Base-by-base conservation (phyloP, 2,888 invertebrate species). In the Cancer borealis region DNA sequence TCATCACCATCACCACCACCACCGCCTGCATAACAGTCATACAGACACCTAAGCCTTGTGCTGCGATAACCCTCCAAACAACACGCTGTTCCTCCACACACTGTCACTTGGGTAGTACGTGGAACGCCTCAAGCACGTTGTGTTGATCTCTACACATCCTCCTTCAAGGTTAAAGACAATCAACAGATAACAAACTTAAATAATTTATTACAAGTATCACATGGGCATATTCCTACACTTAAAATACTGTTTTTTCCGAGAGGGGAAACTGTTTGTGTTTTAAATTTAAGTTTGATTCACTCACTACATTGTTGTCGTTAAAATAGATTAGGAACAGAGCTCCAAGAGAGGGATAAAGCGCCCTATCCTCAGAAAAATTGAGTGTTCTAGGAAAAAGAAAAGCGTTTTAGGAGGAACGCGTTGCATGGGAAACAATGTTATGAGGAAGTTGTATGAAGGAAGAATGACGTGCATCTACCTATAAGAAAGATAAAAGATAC, bases 121-220 rank as follows among this genome's bases (percentile, higher is more conserved):
- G 54, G 12, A 12, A 3, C 54, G 14, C 54, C 14, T 54, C 54
- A 3, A 54, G 54, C 54, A 54, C 14, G 12, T 4, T 12, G 54
- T 54, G 54, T 54, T 10, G 2, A 12, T 21, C 60, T 17, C 3
- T 3, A 60, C 21, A 17, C 60, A 17, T 60, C 60, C 17, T 39
- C 39, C 60, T 21, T 17, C 54, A 54, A 17, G 60, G 60, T 17
- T 60, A 21, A 60, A 60, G 4, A 21, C 1, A 21, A 60, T 2
- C 17, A 8, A 73, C 66, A 91, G 54, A 91, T 91, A 91, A 66
- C 26, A 30, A n/a, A 89, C 54, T 46, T 89, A 17, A 26, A 89
- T 89, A 49, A 17, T 89, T 46, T 89, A 89, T 89, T 45, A 45
- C 21, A 0, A 49, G 21, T 45, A 45, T 12, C n/a, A 89, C 21